A percentile compares a stretch with the other conserved stretches of the same genome.
Conservation (phyloP, 2,797 vertebrate genomes). For the Numenius phaeopus region DNA sequence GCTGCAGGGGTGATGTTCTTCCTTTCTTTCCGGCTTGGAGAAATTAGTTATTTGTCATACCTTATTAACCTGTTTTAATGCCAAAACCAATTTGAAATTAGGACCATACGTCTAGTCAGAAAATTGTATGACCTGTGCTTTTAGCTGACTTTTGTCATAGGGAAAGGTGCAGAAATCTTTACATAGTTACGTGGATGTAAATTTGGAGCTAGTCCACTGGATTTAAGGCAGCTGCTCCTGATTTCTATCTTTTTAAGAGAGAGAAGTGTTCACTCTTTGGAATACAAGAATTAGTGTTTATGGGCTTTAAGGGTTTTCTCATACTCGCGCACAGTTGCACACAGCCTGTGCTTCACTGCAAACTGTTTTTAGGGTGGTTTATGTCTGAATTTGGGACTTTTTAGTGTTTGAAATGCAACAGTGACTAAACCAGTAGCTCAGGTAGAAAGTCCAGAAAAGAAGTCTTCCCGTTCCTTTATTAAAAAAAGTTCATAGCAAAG, state of each 20-base stretch:
- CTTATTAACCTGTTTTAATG: slow-evolving; percentile 52
- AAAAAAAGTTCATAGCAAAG: slow-evolving; percentile 30
- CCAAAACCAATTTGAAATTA: slow-evolving; percentile 69
- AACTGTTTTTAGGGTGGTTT: not conserved
- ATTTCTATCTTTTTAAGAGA: not conserved
- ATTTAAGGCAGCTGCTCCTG: not conserved
- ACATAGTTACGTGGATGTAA: not conserved
- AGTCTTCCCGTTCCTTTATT: not conserved
- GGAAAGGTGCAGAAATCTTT: not conserved
- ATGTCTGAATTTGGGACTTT: not conserved
- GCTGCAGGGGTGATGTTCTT: slow-evolving; percentile 4
- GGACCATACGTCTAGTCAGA: slow-evolving; percentile 1
- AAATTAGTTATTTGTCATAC: slow-evolving; percentile 69
- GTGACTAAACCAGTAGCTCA: not conserved
- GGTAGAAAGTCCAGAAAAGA: not conserved
- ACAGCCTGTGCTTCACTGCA: not conserved
- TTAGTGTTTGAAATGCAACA: not conserved
- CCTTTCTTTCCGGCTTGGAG: slow-evolving; percentile 43
- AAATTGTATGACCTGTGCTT: slow-evolving; percentile 29
- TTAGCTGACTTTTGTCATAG: not conserved
- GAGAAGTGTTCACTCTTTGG: not conserved
- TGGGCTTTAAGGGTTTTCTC: not conserved
- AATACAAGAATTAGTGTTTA: not conserved
- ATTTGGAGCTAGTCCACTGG: not conserved
- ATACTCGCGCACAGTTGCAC: not conserved